These are phyloP conservation scores for Reticulitermes lucifugus DNA, from an alignment of 2,888 invertebrate species.

Conservation along the genomic window DNA sequence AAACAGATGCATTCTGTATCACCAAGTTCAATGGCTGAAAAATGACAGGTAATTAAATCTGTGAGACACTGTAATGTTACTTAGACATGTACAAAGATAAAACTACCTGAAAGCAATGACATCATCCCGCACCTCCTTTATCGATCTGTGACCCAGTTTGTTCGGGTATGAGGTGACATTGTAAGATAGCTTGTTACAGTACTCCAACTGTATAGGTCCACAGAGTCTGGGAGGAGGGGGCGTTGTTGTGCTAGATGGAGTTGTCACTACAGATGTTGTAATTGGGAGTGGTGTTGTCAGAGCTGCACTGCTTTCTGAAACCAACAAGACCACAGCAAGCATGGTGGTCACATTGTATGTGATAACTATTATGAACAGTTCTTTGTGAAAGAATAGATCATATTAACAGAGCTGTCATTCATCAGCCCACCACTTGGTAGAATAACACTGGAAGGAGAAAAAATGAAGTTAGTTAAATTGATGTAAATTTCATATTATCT, in stretches of 20 bases:
- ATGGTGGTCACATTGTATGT: background rate
- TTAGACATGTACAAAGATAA: background rate
- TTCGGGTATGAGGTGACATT: slow-evolving; percentile 89
- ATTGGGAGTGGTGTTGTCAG: slow-evolving; percentile 57
- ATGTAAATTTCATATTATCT: too few species aligned
- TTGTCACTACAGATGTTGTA: slow-evolving; percentile 63
- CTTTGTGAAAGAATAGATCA: too few species aligned
- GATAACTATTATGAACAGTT: background rate
- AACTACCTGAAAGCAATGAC: slow-evolving; percentile 77
- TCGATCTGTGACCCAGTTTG: slow-evolving; percentile 74
- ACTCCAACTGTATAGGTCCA: slow-evolving; percentile 72
- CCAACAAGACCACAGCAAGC: background rate
- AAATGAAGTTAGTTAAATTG: too few species aligned
- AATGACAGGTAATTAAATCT: too few species aligned
- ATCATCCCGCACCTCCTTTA: slow-evolving; percentile 77
- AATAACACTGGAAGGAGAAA: too few species aligned
- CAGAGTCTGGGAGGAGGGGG: slow-evolving; percentile 76
- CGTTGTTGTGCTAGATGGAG: slow-evolving; percentile 66
- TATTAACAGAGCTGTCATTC: too few species aligned
- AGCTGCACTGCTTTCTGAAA: slow-evolving; percentile 50
- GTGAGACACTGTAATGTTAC: too few species aligned
- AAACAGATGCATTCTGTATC: too few species aligned
- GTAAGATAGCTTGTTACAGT: slow-evolving; percentile 77
- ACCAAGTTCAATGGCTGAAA: too few species aligned
- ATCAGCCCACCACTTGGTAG: too few species aligned